A percentile compares a stretch with the other conserved stretches of the same genome.
Evolutionary conservation across 2,888 invertebrate species (phyloP).

Genomic region (Litoditis marina): DNA sequence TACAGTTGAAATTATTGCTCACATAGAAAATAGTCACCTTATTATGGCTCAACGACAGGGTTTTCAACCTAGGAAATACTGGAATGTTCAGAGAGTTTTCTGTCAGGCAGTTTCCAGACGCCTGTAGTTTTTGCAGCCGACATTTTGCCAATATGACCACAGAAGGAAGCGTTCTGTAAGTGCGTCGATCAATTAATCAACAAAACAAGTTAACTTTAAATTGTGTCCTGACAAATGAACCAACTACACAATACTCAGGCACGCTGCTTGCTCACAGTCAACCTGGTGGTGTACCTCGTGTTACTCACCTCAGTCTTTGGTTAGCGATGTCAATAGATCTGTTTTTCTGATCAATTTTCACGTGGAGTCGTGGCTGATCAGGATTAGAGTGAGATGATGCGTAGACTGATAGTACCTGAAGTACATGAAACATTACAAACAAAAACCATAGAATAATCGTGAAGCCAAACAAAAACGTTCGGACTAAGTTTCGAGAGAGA

Average conservation of each 20-base stretch:
- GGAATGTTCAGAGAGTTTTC: slow-evolving; percentile 51
- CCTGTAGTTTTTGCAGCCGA: slow-evolving; percentile 42
- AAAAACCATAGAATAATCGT: no score
- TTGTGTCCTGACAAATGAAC: slow-evolving; percentile 3
- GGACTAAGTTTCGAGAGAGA: no score
- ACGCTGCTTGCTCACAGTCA: no score
- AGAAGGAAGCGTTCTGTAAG: slow-evolving; percentile 42
- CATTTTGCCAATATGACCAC: slow-evolving; percentile 36
- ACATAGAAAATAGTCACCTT: no score
- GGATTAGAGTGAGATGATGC: no score
- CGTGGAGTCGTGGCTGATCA: background rate
- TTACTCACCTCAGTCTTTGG: slow-evolving; percentile 9
- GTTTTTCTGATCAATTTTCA: slow-evolving; percentile 13
- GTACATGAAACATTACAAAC: slow-evolving; percentile 12
- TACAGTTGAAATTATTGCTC: no score
- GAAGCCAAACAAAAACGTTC: no score
- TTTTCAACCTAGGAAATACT: slow-evolving; percentile 32
- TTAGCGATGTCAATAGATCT: slow-evolving; percentile 17
- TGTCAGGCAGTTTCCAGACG: slow-evolving; percentile 48
- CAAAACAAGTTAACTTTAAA: background rate
- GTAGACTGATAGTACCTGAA: no score
- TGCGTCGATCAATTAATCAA: background rate
- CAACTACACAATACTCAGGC: background rate
- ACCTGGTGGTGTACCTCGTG: no score
- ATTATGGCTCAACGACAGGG: slow-evolving; percentile 37